These are phyloP conservation scores for Drosophila leontia DNA, from an alignment of 1,140 invertebrate genomes.

Conservation along the genomic window DNA sequence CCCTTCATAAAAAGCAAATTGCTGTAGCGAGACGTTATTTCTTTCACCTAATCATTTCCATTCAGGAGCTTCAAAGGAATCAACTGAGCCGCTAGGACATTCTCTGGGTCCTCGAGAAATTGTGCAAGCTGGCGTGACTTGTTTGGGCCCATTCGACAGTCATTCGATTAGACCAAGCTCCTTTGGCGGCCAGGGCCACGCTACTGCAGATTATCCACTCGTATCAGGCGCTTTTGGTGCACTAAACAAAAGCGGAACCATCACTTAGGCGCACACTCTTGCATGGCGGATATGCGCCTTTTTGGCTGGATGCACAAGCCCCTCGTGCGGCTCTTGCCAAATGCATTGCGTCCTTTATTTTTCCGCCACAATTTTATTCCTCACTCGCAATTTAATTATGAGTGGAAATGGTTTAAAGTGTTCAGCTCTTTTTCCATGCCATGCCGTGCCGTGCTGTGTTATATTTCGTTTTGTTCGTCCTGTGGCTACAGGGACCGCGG, in stretches of 20 bases:
- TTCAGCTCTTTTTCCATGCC: background rate
- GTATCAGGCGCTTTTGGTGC: conserved; percentile 7
- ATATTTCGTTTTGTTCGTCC: conserved; percentile 5
- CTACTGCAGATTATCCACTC: conserved; percentile 30
- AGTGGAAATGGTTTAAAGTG: conserved; percentile 41
- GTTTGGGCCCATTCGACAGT: conserved; percentile 47
- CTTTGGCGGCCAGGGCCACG: conserved; percentile 15
- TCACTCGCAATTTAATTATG: conserved; percentile 64
- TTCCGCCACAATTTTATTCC: conserved; percentile 28
- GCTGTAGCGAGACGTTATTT: background rate
- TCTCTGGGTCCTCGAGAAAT: background rate
- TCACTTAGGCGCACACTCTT: conserved; percentile 35
- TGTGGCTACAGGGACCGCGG: background rate
- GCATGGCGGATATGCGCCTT: conserved; percentile 28
- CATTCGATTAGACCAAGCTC: conserved; percentile 36
- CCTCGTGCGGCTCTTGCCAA: conserved; percentile 5
- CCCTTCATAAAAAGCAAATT: conserved; percentile 5
- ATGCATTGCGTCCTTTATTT: conserved; percentile 37
- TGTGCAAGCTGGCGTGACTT: conserved; percentile 24
- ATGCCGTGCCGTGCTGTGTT: background rate
- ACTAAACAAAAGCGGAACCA: conserved; percentile 37
- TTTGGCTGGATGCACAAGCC: conserved; percentile 26
- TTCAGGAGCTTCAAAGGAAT: conserved; percentile 34
- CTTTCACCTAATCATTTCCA: conserved; percentile 3
- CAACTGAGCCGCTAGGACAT: background rate